Percentiles rank a stretch among this genome's conserved stretches.
Evolutionary conservation across 64 coral and sea anemone genomes (phyloP).

Genomic region (Pachyseris speciosa): DNA sequence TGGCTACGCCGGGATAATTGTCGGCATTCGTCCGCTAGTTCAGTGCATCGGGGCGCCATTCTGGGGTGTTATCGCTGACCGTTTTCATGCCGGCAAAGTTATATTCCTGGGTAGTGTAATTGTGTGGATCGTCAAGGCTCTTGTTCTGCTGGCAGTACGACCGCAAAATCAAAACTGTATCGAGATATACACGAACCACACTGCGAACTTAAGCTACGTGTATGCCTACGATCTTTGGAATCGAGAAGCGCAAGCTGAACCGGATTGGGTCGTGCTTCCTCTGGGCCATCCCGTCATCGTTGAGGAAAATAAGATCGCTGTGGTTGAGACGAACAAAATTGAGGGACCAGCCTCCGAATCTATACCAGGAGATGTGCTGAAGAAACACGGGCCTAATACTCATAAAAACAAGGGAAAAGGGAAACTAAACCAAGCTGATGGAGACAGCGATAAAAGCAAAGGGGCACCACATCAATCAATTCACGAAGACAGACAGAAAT

Average conservation of each 20-base stretch:
- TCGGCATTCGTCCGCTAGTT: constrained; percentile 72
- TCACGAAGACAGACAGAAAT: neutral
- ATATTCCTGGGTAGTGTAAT: constrained; percentile 67
- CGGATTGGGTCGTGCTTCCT: constrained; percentile 21
- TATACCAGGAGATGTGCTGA: neutral
- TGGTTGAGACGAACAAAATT: neutral
- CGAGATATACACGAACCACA: constrained; percentile 43
- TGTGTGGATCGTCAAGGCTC: constrained; percentile 78
- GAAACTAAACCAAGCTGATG: neutral
- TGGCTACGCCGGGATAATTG: constrained; percentile 67
- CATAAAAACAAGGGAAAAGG: neutral
- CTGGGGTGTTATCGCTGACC: constrained; percentile 73
- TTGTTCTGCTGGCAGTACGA: constrained; percentile 53
- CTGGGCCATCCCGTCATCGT: neutral
- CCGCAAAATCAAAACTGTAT: constrained; percentile 74
- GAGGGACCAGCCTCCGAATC: neutral
- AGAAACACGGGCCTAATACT: neutral
- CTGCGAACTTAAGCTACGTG: constrained; percentile 51
- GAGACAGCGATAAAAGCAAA: neutral
- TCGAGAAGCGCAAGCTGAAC: neutral
- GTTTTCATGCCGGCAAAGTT: constrained; percentile 67
- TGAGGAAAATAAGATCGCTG: constrained; percentile 4
- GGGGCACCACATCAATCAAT: neutral
- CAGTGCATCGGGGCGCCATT: constrained; percentile 81
- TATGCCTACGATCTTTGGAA: constrained; percentile 68